A percentile compares a stretch with the other conserved stretches of the same genome.
These are phyloP conservation scores for Carassius gibelio DNA, from an alignment of 2,113 vertebrate species.

Conservation along the genomic window DNA sequence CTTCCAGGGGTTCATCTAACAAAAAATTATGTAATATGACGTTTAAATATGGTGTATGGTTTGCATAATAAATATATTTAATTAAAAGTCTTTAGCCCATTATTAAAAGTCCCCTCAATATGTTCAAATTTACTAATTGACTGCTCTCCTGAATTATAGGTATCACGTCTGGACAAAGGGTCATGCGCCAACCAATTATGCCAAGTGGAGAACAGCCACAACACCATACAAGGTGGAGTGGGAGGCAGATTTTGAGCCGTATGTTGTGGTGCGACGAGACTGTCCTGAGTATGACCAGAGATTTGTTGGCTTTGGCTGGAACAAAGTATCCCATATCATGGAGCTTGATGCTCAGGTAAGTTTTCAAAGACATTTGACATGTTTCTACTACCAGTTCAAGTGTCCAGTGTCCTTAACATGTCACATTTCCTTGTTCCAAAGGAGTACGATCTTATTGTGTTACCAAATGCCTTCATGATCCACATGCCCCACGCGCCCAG, in stretches of 20 bases:
- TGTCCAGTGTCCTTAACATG: background rate
- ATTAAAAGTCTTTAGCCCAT: background rate
- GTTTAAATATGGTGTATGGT: background rate
- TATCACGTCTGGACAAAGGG: slow-evolving; percentile 94
- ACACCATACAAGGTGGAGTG: slow-evolving; percentile 87
- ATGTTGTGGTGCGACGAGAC: slow-evolving; percentile 89
- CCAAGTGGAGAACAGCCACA: slow-evolving; percentile 90
- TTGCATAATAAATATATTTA: background rate
- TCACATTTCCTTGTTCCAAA: slow-evolving; percentile 57
- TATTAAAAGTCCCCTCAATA: background rate
- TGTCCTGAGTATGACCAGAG: slow-evolving; percentile 92
- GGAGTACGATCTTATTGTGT: slow-evolving; percentile 91
- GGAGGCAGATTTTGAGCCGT: slow-evolving; percentile 93
- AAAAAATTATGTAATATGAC: background rate
- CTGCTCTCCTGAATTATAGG: slow-evolving; percentile 66
- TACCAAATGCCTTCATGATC: slow-evolving; percentile 95
- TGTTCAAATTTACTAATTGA: background rate
- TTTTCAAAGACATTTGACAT: background rate
- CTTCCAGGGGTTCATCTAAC: background rate
- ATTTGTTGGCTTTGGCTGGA: slow-evolving; percentile 97
- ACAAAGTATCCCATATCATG: slow-evolving; percentile 94
- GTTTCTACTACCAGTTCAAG: background rate
- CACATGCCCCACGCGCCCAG: slow-evolving; percentile 96
- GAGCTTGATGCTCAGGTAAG: slow-evolving; percentile 94
- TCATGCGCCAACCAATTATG: slow-evolving; percentile 89